Conservation (phyloP, 2,888 invertebrate genomes). For the Encarsia formosa region DNA sequence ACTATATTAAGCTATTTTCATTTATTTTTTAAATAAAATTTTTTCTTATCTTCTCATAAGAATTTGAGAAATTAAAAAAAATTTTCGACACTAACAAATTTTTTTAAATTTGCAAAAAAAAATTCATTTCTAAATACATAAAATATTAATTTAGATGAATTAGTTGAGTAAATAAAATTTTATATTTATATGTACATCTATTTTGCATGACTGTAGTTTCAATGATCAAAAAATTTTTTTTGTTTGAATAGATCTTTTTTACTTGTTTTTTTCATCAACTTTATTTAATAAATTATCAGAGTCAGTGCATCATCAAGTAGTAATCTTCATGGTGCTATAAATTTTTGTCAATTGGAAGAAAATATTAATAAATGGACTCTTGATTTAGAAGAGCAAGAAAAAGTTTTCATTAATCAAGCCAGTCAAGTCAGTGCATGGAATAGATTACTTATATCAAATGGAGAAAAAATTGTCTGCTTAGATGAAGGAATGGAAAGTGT, state of each 20-base stretch:
- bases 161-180: too few species aligned
- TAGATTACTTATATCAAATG: slow-evolving; percentile 80
- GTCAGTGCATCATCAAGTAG: slow-evolving; percentile 43
- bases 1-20: too few species aligned
- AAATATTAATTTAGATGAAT: too few species aligned
- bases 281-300: too few species aligned
- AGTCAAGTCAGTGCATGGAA: slow-evolving; percentile 97
- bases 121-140: too few species aligned
- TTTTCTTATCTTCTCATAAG: too few species aligned
- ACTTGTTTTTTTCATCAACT: slow-evolving; percentile 6
- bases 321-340: slow-evolving; percentile 57
- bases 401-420: slow-evolving; percentile 88
- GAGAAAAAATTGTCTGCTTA: slow-evolving; percentile 85
- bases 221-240: neutral
- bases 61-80: too few species aligned
- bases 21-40: too few species aligned
- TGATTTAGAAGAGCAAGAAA: slow-evolving; percentile 89
- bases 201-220: too few species aligned
- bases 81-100: too few species aligned
- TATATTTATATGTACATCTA: too few species aligned
- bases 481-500: slow-evolving; percentile 85
- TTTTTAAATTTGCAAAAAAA: too few species aligned
- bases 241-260: neutral
- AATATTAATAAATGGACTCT: slow-evolving; percentile 91
- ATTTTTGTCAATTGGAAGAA: slow-evolving; percentile 84